Evolutionary conservation across 2,797 vertebrate genomes (phyloP), one percentile per base, ranked within the genome.

Genomic region (Anas acuta): DNA sequence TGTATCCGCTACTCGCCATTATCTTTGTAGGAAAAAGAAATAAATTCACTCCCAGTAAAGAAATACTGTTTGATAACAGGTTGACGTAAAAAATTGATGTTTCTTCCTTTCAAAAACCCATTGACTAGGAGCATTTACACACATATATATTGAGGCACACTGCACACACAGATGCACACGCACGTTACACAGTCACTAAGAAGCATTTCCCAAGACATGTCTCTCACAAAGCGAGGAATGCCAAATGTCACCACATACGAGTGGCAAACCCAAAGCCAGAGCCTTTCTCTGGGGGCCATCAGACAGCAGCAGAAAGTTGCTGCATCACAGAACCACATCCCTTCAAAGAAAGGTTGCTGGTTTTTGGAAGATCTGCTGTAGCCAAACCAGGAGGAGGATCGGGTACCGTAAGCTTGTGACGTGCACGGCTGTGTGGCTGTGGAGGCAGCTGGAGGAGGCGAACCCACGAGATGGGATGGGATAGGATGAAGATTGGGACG

Each of bases 81-180:
- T 4, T 33, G 43, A 69, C 5, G 32, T 14, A 32, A 60, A 57
- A 83, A 84, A 43, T 1, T 51, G 9, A 1, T 41, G 66, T 74
- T 79, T 80, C 37, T 47, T 47, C 28, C 37, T 65, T 17, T 58
- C 57, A 84, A 84, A 18, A 69, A 64, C 23, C 20, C 11, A 11
- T 17, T 11, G 26, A 13, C 67, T 13, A 9, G 37, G 13, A 66
- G 45, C 41, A 19, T 30, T 56, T 25, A 7, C 0, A 3, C 22
- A 25, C 1, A 0, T 3, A 6, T 3, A 9, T 18, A 39, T 9
- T 13, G 22, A 25, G 16, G 25, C 25, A 22, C 0, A n/a, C 19
- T 2, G 8, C 1, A 20, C 1, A 23, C 19, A n/a, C 2, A 33
- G 54, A 11, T 2, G 21, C 30, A 45, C 47, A 7, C 1, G 16